Percentiles rank a stretch among this genome's conserved stretches.
These are phyloP conservation scores for Pangasianodon hypophthalmus DNA, from an alignment of 2,113 vertebrate genomes.

Conservation along the genomic window DNA sequence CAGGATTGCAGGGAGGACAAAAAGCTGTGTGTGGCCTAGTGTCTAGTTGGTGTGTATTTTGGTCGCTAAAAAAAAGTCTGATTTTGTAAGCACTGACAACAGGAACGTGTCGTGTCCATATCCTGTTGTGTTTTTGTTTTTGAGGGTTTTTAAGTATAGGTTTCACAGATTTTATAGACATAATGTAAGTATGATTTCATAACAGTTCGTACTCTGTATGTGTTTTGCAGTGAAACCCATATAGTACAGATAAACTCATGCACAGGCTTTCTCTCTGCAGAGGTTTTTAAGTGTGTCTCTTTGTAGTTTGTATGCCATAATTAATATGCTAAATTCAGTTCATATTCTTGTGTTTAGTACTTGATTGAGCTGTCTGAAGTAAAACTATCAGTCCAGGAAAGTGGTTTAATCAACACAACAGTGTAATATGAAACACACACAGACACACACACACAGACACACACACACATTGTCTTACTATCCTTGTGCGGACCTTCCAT, in stretches of 20 bases:
- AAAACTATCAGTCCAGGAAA: slow-evolving; percentile 2
- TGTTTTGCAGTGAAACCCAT: not conserved
- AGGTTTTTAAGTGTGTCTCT: not conserved
- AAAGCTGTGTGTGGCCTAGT: slow-evolving; percentile 1
- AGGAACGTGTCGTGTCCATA: not conserved
- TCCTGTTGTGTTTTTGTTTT: not conserved
- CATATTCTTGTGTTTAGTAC: not conserved
- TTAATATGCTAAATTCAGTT: not conserved
- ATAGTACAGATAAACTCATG: not conserved
- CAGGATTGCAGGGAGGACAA: not conserved
- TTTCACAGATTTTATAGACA: not conserved
- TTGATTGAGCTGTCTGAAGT: not conserved
- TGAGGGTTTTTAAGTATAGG: not conserved
- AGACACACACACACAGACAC: slow-evolving; percentile 26
- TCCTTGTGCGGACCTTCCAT: not conserved
- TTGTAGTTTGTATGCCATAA: not conserved
- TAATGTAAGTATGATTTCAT: not conserved
- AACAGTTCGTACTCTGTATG: not conserved
- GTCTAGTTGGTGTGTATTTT: not conserved
- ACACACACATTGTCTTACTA: not conserved
- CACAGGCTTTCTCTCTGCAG: not conserved
- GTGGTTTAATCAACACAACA: not conserved
- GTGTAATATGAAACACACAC: slow-evolving; percentile 20
- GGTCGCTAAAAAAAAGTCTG: not conserved
- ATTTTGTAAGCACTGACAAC: not conserved